Evolutionary conservation across 2,797 vertebrate genomes (phyloP).

Genomic region (Phrynocephalus guinanensis): DNA sequence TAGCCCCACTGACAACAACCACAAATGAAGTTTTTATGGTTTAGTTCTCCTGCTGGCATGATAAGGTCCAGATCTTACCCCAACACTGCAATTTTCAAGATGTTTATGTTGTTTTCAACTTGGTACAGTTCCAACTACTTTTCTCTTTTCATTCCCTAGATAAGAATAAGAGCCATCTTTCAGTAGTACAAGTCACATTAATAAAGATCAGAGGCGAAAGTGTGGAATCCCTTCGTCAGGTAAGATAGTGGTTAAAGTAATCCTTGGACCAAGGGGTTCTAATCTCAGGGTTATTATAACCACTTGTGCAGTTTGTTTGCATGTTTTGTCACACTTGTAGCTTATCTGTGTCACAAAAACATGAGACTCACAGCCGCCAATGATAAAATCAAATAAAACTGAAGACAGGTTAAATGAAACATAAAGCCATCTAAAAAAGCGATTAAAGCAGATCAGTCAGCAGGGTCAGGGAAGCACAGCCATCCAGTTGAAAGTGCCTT

Average conservation of each 20-base stretch:
- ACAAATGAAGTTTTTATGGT: neutral
- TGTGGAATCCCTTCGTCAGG: conserved; percentile 79
- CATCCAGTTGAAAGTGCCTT: neutral
- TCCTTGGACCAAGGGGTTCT: neutral
- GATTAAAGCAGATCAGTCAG: neutral
- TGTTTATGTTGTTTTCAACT: conserved; percentile 3
- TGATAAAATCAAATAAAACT: neutral
- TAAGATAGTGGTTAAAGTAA: conserved; percentile 60
- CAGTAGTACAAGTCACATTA: conserved; percentile 54
- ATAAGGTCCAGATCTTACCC: neutral
- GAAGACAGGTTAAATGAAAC: neutral
- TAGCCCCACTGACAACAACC: neutral
- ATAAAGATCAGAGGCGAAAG: conserved; percentile 69
- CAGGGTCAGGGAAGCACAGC: neutral
- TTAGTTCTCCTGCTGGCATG: neutral
- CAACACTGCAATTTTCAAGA: neutral
- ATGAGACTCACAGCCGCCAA: neutral
- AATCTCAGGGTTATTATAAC: too few relatives aligned
- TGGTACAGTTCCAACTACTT: neutral
- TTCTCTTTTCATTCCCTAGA: conserved; percentile 51
- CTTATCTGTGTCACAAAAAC: neutral
- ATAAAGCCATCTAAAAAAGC: neutral
- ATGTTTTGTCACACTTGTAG: neutral
- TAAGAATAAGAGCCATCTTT: conserved; percentile 29
- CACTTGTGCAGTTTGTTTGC: neutral